Evolutionary conservation across 2,797 vertebrate genomes (phyloP).

Genomic region (Eulemur mongoz): DNA sequence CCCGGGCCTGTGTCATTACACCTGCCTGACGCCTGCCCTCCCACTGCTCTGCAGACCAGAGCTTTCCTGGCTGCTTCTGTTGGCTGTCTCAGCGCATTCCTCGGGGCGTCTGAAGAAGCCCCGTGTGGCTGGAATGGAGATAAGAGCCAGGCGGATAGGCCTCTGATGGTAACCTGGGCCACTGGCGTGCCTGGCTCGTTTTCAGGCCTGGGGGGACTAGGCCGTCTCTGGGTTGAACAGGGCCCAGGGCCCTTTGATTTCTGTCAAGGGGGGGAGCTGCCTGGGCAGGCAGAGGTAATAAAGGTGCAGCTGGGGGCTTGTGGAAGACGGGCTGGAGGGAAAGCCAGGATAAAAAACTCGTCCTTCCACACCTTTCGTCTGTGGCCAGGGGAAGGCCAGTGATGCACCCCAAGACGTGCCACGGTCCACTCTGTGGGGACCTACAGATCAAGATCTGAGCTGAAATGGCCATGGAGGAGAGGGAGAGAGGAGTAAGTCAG

Average conservation of each 20-base stretch:
- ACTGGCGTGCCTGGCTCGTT: conserved; percentile 19
- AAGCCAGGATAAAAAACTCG: background rate
- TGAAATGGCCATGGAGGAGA: background rate
- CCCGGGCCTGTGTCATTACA: background rate
- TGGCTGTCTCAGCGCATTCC: background rate
- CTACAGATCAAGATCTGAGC: background rate
- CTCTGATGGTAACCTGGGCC: background rate
- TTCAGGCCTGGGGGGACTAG: conserved; percentile 30
- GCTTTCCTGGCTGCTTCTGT: background rate
- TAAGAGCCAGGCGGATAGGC: background rate
- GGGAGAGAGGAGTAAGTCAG: background rate
- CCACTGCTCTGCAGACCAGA: background rate
- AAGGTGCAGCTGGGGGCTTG: background rate
- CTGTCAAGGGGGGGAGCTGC: conserved; percentile 32
- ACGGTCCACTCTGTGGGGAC: background rate
- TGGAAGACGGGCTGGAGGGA: background rate
- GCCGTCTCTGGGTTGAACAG: conserved; percentile 38
- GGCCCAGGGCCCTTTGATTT: conserved; percentile 61
- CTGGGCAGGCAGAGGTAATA: conserved; percentile 59
- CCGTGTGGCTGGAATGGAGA: background rate
- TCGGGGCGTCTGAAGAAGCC: background rate
- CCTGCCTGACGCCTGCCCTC: rapidly evolving
- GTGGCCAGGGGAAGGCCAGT: background rate
- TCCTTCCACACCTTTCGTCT: background rate
- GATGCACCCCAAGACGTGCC: background rate